A percentile compares a stretch with the other conserved stretches of the same genome.
phyloP scores from a whole-genome alignment of 2,797 vertebrate species.

The Sebastes kiyomatsui region DNA sequence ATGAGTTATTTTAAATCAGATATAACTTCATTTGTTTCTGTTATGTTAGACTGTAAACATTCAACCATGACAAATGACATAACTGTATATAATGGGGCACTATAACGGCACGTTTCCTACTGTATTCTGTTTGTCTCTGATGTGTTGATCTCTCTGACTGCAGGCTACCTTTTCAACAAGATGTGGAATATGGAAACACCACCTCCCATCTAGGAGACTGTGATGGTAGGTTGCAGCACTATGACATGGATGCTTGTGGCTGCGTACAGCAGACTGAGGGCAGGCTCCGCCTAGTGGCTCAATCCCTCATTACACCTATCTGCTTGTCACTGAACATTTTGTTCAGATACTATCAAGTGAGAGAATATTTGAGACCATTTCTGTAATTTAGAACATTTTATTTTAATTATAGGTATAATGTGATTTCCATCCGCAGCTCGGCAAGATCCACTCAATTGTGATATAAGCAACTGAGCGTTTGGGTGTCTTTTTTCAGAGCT shows the following conservation, averaged over 20 bases:
- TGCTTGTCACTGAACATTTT: conserved; percentile 54
- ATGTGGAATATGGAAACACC: conserved; percentile 89
- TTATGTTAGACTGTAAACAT: neutral
- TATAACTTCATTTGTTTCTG: neutral
- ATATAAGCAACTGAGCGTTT: neutral
- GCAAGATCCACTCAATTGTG: conserved; percentile 9
- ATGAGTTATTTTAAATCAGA: neutral
- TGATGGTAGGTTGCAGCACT: conserved; percentile 87
- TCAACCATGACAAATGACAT: neutral
- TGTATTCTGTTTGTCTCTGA: neutral
- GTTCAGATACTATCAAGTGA: conserved; percentile 9
- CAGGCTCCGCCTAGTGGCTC: conserved; percentile 71
- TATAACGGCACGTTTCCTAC: neutral
- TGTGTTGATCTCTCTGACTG: conserved; percentile 35
- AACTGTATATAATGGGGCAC: neutral
- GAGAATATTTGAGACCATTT: neutral
- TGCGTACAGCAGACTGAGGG: conserved; percentile 19
- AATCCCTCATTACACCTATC: conserved; percentile 35
- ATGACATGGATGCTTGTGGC: conserved; percentile 49
- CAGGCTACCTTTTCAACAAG: conserved; percentile 92
- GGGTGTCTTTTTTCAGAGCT: conserved; percentile 18
- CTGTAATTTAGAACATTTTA: conserved; percentile 30
- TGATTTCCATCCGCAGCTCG: conserved; percentile 12
- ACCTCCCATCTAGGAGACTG: conserved; percentile 93
- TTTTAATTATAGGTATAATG: conserved; percentile 37